phyloP scores from a whole-genome alignment of 2,888 invertebrate genomes.

The Lucinisca nassula region DNA sequence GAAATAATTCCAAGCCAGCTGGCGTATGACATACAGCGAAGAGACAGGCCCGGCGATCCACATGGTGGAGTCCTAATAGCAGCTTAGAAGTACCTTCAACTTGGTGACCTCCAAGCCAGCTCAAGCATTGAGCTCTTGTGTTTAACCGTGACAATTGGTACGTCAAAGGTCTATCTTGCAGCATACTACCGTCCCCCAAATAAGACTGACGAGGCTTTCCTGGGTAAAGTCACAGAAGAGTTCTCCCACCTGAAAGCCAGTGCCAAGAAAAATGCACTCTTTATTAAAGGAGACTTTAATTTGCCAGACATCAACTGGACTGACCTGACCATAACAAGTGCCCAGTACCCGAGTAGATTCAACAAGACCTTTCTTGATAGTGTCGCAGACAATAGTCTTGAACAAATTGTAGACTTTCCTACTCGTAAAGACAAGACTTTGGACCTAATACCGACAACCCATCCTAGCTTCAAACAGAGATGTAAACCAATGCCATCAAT shows the following conservation, averaged over 20 bases:
- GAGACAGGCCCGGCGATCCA: background rate
- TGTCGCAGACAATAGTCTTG: background rate
- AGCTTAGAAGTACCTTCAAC: background rate
- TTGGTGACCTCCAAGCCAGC: background rate
- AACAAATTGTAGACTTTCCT: slow-evolving; percentile 17
- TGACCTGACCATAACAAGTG: background rate
- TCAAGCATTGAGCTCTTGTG: background rate
- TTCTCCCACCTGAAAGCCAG: background rate
- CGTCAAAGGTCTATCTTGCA: background rate
- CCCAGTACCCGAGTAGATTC: background rate
- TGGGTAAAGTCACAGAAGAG: background rate
- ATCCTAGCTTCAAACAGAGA: slow-evolving; percentile 17
- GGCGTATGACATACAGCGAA: background rate
- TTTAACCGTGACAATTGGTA: background rate
- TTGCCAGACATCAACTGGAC: slow-evolving; percentile 1
- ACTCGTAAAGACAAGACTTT: too few relatives aligned
- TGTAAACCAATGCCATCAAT: slow-evolving; percentile 31
- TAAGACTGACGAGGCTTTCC: slow-evolving; percentile 4
- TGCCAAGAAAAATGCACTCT: background rate
- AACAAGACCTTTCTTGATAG: background rate
- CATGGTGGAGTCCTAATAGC: too few relatives aligned
- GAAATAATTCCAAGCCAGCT: background rate
- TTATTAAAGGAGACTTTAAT: background rate
- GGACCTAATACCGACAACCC: too few relatives aligned
- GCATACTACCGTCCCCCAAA: slow-evolving; percentile 21